A percentile compares a stretch with the other conserved stretches of the same genome.
Evolutionary conservation across 92 coral and sea anemone genomes (phyloP).

Genomic region (Isaurus tuberculatus): DNA sequence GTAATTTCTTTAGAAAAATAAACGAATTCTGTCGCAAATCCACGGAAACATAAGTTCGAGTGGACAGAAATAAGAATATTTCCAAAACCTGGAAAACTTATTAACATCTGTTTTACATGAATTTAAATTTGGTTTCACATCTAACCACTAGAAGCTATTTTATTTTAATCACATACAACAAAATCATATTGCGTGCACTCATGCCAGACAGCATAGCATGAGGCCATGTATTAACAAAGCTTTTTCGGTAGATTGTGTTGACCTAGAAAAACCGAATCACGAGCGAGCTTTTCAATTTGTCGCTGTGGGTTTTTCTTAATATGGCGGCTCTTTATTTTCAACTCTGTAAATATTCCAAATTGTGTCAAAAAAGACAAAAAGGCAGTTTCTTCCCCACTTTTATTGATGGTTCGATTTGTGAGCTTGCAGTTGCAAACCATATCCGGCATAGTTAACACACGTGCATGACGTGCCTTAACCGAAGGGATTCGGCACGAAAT

Average conservation of each 20-base stretch:
- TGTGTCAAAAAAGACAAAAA: too few species aligned
- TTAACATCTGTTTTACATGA: not conserved
- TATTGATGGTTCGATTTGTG: too few species aligned
- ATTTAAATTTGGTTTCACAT: not conserved
- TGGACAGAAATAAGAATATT: not conserved
- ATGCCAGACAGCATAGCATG: conserved; percentile 36
- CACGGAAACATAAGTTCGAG: conserved; percentile 2
- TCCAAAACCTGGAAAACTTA: not conserved
- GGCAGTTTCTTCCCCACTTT: too few species aligned
- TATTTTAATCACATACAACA: conserved; percentile 33
- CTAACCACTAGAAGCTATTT: not conserved
- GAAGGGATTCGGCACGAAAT: too few species aligned
- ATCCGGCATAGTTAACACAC: too few species aligned
- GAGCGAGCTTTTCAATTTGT: conserved; percentile 6
- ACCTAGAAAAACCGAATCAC: conserved; percentile 20
- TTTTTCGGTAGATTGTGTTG: conserved; percentile 13
- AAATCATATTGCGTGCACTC: conserved; percentile 30
- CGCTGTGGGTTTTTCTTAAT: conserved; percentile 11
- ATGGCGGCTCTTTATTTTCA: not conserved
- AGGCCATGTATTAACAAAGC: conserved; percentile 36
- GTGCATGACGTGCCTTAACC: too few species aligned
- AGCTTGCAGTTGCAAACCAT: too few species aligned
- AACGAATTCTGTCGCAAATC: conserved; percentile 3
- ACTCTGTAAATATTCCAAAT: too few species aligned
- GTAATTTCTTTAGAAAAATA: conserved; percentile 11